A percentile compares a stretch with the other conserved stretches of the same genome.
Conservation (phyloP, 2,888 invertebrate species). For the Lagria hirta region DNA sequence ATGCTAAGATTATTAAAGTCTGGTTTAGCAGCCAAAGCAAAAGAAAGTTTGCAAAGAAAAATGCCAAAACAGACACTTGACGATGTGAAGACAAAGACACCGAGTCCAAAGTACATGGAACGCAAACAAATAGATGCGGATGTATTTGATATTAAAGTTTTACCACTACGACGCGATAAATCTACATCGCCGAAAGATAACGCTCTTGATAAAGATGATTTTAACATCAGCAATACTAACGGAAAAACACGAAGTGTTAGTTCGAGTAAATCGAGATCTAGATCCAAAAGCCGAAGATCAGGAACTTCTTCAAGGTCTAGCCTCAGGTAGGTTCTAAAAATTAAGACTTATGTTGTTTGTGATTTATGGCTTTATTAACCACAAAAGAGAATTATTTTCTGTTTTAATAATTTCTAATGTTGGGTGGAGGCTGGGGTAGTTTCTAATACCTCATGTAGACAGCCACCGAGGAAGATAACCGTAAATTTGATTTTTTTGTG, state of each 20-base stretch:
- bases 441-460: too few relatives aligned
- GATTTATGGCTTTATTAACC: too few relatives aligned
- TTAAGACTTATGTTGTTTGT: conserved; percentile 9
- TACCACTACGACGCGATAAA: conserved; percentile 42
- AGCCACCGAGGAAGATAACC: too few relatives aligned
- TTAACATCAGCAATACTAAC: conserved; percentile 35
- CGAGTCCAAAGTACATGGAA: conserved; percentile 32
- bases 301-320: conserved; percentile 58
- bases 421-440: too few relatives aligned
- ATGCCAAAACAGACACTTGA: conserved; percentile 42
- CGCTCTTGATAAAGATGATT: conserved; percentile 36
- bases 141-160: conserved; percentile 48
- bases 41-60: conserved; percentile 66
- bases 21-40: conserved; percentile 70
- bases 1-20: conserved; percentile 67
- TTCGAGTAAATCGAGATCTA: conserved; percentile 44
- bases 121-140: conserved; percentile 43
- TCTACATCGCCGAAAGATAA: conserved; percentile 27
- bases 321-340: conserved; percentile 49
- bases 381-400: too few relatives aligned
- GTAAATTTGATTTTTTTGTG: conserved; percentile 6
- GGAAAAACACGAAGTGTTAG: conserved; percentile 38
- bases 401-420: too few relatives aligned
- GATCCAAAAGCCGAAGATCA: conserved; percentile 45
- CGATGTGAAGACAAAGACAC: conserved; percentile 22